Percentiles rank a stretch among this genome's conserved stretches.
phyloP scores from a whole-genome alignment of 2,797 vertebrate species.

The Nyctibius grandis region DNA sequence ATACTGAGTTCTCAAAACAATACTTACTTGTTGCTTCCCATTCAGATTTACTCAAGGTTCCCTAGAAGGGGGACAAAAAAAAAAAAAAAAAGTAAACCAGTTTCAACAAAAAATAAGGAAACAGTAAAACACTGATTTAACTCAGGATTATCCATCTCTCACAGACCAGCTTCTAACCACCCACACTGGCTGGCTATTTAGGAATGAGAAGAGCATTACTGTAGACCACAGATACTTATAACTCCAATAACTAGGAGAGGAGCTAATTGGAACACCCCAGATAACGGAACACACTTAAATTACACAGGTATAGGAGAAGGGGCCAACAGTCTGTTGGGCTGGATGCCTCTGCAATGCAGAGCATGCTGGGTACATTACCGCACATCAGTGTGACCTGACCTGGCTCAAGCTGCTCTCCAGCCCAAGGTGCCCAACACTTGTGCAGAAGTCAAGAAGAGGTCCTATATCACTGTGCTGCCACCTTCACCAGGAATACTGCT shows the following conservation, averaged over 20 bases:
- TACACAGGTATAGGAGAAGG: not conserved
- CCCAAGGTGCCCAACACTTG: accelerated
- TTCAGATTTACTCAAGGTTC: constrained; percentile 93
- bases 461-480: not conserved
- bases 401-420: not conserved
- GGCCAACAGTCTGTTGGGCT: not conserved
- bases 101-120: not conserved
- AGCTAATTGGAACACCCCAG: not conserved
- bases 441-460: not conserved
- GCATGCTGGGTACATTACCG: accelerated
- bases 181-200: not conserved
- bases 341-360: not conserved
- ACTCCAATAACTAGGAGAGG: accelerated
- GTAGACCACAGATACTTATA: not conserved
- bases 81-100: not conserved
- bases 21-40: constrained; percentile 97
- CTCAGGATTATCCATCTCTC: not conserved
- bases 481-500: not conserved
- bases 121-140: not conserved
- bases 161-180: not conserved
- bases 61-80: constrained; percentile 71
- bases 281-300: not conserved
- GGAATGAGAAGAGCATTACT: not conserved
- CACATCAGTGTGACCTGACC: not conserved
- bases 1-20: not conserved